Evolutionary conservation across 2,797 vertebrate species (phyloP).

Genomic region (Coreius guichenoti): DNA sequence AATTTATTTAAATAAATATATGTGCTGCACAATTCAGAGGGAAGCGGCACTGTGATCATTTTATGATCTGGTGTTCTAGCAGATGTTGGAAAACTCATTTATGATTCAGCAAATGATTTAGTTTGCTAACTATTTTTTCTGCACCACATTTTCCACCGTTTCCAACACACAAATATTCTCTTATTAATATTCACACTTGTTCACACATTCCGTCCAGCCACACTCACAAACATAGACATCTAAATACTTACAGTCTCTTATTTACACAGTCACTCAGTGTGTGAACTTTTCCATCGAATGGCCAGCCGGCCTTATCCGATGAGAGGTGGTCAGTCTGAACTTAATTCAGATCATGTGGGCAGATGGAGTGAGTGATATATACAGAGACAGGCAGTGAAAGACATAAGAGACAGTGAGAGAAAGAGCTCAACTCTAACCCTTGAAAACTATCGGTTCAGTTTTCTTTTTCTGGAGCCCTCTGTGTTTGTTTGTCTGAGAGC

Average conservation of each 20-base stretch:
- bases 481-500: constrained; percentile 18
- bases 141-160: background rate
- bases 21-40: background rate
- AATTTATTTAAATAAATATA: background rate
- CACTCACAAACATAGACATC: constrained; percentile 30
- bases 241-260: constrained; percentile 39
- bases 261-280: constrained; percentile 56
- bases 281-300: constrained; percentile 52
- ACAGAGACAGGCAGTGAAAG: background rate
- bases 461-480: constrained; percentile 20
- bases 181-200: constrained; percentile 20
- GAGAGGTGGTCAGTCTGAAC: constrained; percentile 54
- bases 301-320: constrained; percentile 40
- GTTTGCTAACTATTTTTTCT: constrained; percentile 9
- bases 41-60: background rate
- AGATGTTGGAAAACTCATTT: background rate
- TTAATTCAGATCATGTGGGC: constrained; percentile 57
- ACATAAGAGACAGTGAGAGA: background rate
- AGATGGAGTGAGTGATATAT: constrained; percentile 18
- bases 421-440: constrained; percentile 1
- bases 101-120: background rate
- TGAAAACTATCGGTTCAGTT: background rate
- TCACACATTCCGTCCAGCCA: constrained; percentile 10
- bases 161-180: constrained; percentile 21
- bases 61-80: background rate